phyloP scores from a whole-genome alignment of 1,140 invertebrate genomes.

The Notospermus geniculatus region DNA sequence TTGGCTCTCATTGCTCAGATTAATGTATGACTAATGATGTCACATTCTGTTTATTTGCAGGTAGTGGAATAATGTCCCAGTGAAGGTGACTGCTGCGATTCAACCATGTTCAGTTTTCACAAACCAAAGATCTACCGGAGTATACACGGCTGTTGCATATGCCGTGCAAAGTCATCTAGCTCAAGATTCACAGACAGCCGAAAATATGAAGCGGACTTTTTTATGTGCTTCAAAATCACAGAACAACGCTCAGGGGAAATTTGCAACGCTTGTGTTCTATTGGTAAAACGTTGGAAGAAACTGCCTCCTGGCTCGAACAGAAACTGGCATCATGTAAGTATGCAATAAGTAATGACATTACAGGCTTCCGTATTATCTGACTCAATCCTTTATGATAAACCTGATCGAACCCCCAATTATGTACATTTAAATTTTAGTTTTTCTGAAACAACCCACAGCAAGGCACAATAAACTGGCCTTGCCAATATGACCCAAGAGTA shows the following conservation, averaged over 20 bases:
- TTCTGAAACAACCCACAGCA: no score
- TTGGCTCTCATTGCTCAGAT: no score
- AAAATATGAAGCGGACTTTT: slow-evolving; percentile 82
- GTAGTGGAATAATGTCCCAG: no score
- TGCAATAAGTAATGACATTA: no score
- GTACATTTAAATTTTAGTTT: no score
- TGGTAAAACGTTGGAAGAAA: slow-evolving; percentile 84
- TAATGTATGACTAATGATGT: no score
- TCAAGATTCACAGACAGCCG: slow-evolving; percentile 83
- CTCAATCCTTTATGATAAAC: no score
- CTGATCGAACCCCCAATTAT: no score
- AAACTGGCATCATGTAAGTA: slow-evolving; percentile 82
- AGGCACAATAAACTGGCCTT: no score
- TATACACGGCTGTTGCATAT: slow-evolving; percentile 81
- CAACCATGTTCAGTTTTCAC: slow-evolving; percentile 82
- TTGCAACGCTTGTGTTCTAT: slow-evolving; percentile 83
- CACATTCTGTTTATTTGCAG: no score
- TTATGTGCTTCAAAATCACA: slow-evolving; percentile 74
- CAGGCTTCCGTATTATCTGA: no score
- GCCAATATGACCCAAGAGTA: no score
- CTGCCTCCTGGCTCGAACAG: slow-evolving; percentile 72
- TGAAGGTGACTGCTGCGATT: background rate
- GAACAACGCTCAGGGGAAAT: slow-evolving; percentile 77
- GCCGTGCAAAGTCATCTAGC: slow-evolving; percentile 79
- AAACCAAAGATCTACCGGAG: slow-evolving; percentile 86